Conservation (phyloP, 2,888 invertebrate species). For the Vanessa cardui region DNA sequence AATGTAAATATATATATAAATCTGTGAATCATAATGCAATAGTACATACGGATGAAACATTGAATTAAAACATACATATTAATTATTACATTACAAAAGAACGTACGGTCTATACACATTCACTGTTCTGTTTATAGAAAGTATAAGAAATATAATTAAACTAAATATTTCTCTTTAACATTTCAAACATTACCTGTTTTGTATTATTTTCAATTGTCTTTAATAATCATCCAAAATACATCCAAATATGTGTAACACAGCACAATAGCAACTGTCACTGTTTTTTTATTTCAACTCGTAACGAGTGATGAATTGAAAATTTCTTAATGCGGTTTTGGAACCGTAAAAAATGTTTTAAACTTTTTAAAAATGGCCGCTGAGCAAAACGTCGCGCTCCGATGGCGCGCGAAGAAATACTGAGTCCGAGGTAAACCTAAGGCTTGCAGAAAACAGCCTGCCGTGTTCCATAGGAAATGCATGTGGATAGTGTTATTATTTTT, state of each 20-base stretch:
- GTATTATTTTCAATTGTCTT: not conserved
- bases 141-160: too few relatives aligned
- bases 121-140: too few relatives aligned
- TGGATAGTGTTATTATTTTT: conserved; percentile 40
- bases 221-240: conserved; percentile 5
- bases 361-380: conserved; percentile 49
- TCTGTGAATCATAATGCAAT: not conserved
- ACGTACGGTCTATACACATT: too few relatives aligned
- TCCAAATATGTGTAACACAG: conserved; percentile 16
- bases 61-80: not conserved
- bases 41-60: not conserved
- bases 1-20: not conserved
- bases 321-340: conserved; percentile 29
- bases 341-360: conserved; percentile 28
- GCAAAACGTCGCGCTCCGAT: conserved; percentile 59
- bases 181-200: not conserved
- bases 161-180: too few relatives aligned
- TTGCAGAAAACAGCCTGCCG: conserved; percentile 40
- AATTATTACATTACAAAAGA: not conserved
- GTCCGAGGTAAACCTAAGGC: conserved; percentile 36
- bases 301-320: conserved; percentile 5
- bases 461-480: conserved; percentile 41
- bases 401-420: conserved; percentile 64
- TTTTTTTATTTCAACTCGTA: conserved; percentile 12
- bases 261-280: conserved; percentile 29